Percentiles rank a stretch among this genome's conserved stretches.
These are phyloP conservation scores for Neria commutata DNA, from an alignment of 2,888 invertebrate species.

Conservation along the genomic window DNA sequence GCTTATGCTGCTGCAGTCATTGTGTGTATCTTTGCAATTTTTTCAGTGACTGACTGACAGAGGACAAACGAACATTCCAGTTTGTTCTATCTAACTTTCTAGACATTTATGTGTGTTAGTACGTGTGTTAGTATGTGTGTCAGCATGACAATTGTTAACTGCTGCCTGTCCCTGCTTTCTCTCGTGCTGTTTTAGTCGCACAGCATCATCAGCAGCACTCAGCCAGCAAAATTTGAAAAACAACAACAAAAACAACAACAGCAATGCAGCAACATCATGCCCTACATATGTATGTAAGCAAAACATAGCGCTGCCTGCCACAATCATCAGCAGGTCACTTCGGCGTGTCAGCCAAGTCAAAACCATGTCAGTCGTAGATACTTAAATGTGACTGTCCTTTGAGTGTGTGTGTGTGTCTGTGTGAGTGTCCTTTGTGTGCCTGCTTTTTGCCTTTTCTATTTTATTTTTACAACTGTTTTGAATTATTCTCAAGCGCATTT, in stretches of 20 bases:
- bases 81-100: too few species aligned
- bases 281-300: background rate
- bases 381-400: constrained; percentile 26
- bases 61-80: too few species aligned
- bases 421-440: constrained; percentile 15
- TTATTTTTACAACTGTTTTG: background rate
- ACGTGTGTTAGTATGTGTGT: too few species aligned
- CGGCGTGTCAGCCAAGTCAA: constrained; percentile 43
- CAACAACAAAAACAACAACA: background rate
- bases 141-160: constrained; percentile 1
- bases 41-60: too few species aligned
- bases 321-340: constrained; percentile 29
- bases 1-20: background rate
- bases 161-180: too few species aligned
- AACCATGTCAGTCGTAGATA: constrained; percentile 45
- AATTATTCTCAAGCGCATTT: constrained; percentile 8
- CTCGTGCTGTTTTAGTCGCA: background rate
- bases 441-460: constrained; percentile 15
- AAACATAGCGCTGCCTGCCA: background rate
- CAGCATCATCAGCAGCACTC: background rate
- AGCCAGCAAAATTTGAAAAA: background rate
- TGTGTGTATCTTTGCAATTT: background rate
- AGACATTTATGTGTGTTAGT: too few species aligned
- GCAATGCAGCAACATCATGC: background rate
- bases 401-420: constrained; percentile 10